Evolutionary conservation across 2,113 vertebrate species (phyloP), one percentile per base, ranked within the genome.

Genomic region (Melanostigma gelatinosum): DNA sequence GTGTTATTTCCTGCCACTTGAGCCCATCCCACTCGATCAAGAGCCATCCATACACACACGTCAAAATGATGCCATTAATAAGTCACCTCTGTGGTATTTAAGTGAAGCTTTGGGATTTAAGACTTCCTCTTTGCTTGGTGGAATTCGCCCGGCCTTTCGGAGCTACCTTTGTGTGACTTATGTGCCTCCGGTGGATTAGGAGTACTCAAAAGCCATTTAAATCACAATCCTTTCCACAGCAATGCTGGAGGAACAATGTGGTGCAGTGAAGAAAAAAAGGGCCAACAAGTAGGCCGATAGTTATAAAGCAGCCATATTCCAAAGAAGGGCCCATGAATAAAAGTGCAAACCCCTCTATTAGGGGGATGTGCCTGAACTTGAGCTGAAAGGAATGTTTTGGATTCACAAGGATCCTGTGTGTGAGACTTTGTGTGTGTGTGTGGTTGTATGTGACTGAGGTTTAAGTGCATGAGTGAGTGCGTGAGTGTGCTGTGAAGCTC

Each of bases 331-430:
- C 90, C 86, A 88, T 91, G 90, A 94, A 94, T 91, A 93, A 94
- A 93, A 92, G 91, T 89, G 84, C 93, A 92, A 94, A 94, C 89
- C 93, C 93, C 91, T 90, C 93, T 89, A 94, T 94, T 95, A 94
- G 87, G 83, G 87, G 91, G 89, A 95, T 93, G 89, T 94, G 94
- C 88, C 93, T 94, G 92, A 94, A 93, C 94, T 90, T 92, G 94
- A 93, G 88, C 86, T 87, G 84, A 87, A 91, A 90, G 94, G 94
- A 95, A 95, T 95, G 92, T 91, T 93, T 91, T 93, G 91, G 91
- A 93, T 93, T 91, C 86, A 85, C 82, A 91, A 89, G 75, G 86
- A 90, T 93, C 86, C 85, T 88, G 83, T 92, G 88, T 88, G 86
- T 85, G 69, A 48, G 74, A 18, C 40, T 82, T 3, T 82, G 64